Evolutionary conservation across 1,140 invertebrate genomes (phyloP).

Genomic region (Neodiprion pinetum): DNA sequence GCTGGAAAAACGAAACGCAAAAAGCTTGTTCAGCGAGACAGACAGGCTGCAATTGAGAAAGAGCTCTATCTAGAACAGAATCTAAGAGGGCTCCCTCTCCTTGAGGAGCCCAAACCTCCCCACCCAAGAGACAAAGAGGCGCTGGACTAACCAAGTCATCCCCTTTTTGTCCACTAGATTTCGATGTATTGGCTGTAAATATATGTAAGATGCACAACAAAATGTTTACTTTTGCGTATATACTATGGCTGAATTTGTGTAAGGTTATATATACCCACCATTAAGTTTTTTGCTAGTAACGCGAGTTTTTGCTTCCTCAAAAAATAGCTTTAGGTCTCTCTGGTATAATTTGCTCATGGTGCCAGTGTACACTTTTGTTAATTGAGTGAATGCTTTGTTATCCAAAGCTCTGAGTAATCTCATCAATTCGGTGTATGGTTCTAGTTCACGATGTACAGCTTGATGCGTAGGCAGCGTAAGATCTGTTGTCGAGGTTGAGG

Average conservation of each 20-base stretch:
- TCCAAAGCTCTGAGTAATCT: slow-evolving; percentile 90
- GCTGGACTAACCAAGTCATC: slow-evolving; percentile 53
- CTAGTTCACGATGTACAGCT: slow-evolving; percentile 82
- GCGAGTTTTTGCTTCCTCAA: slow-evolving; percentile 75
- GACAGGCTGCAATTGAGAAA: slow-evolving; percentile 89
- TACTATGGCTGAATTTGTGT: too few species aligned
- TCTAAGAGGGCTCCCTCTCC: slow-evolving; percentile 63
- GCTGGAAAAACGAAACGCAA: slow-evolving; percentile 91
- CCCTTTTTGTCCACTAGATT: slow-evolving; percentile 45
- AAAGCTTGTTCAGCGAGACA: slow-evolving; percentile 96
- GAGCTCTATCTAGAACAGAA: slow-evolving; percentile 78
- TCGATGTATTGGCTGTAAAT: slow-evolving; percentile 42
- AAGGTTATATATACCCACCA: slow-evolving; percentile 25
- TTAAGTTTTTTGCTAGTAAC: slow-evolving; percentile 54
- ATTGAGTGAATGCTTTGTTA: slow-evolving; percentile 77
- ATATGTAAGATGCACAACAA: slow-evolving; percentile 13
- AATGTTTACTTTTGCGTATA: background rate
- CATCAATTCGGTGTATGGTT: slow-evolving; percentile 88
- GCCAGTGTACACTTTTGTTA: slow-evolving; percentile 82
- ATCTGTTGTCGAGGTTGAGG: slow-evolving; percentile 61
- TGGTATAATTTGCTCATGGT: slow-evolving; percentile 86
- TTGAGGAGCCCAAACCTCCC: slow-evolving; percentile 51
- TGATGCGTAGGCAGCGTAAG: slow-evolving; percentile 79
- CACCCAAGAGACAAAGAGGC: slow-evolving; percentile 53
- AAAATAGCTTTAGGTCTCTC: slow-evolving; percentile 79